Evolutionary conservation across 2,888 invertebrate species (phyloP).

Genomic region (Plebejus melissa): DNA sequence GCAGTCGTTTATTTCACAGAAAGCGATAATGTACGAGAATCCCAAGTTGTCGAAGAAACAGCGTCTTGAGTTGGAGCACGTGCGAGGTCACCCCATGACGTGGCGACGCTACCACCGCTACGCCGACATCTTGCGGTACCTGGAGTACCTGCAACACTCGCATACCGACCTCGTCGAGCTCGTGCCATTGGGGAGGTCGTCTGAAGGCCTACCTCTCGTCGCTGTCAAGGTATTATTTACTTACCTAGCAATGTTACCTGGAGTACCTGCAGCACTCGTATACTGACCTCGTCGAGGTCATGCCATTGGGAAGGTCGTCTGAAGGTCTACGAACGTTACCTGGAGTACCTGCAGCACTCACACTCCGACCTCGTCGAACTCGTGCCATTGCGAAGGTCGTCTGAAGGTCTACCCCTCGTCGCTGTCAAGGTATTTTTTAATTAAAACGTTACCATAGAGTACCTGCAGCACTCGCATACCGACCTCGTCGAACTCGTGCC

Average conservation of each 20-base stretch:
- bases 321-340: slow-evolving; percentile 58
- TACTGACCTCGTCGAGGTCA: too few species aligned
- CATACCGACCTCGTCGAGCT: slow-evolving; percentile 83
- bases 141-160: slow-evolving; percentile 82
- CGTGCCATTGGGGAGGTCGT: slow-evolving; percentile 85
- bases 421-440: slow-evolving; percentile 79
- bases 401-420: slow-evolving; percentile 81
- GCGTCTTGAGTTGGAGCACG: slow-evolving; percentile 76
- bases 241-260: slow-evolving; percentile 38
- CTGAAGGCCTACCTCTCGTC: slow-evolving; percentile 84
- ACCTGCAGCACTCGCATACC: slow-evolving; percentile 81
- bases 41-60: slow-evolving; percentile 81
- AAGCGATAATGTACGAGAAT: slow-evolving; percentile 84
- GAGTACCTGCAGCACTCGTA: too few species aligned
- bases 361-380: slow-evolving; percentile 83
- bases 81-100: slow-evolving; percentile 82
- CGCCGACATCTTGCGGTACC: slow-evolving; percentile 83
- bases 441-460: too few species aligned
- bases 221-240: slow-evolving; percentile 80
- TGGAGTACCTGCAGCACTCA: slow-evolving; percentile 82
- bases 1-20: slow-evolving; percentile 52
- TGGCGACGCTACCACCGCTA: slow-evolving; percentile 86
- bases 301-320: too few species aligned
- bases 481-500: slow-evolving; percentile 83
- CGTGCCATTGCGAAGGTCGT: slow-evolving; percentile 85